Evolutionary conservation across 1,140 invertebrate species (phyloP), one percentile per base, ranked within the genome.

Genomic region (Xylocopa sonorina): DNA sequence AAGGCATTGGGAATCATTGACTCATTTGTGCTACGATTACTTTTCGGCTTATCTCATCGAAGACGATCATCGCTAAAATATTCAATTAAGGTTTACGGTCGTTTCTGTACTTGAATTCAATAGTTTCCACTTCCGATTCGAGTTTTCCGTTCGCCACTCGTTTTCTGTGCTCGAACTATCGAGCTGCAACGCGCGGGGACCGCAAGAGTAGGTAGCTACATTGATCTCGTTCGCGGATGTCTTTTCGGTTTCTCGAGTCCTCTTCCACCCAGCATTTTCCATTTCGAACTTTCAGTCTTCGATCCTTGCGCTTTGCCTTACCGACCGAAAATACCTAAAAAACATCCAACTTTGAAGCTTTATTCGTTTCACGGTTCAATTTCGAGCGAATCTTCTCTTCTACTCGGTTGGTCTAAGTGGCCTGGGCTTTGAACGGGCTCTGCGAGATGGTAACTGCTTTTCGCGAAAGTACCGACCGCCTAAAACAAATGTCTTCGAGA

Each of bases 171-270:
- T 55, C 34, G 67, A 71, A 67, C 73, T 67, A 75, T 75, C 62
- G 62, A 24, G 62, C 38, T 67, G 62, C 63, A 75, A 75, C 73
- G 34, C 73, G 34, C 43, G 60, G 60, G 51, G 51, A 63, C 29
- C 58, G 62, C 74, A 27, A 9, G 64, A 77, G 76, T 78, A 46
- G 67, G 34, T 78, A 72, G 76, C 76, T 72, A 68, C 72, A 78
- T 78, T 78, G 76, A 78, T 78, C 76, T 78, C 48, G 46, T 57
- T 62, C 67, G 76, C 46, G 41, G 34, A 43, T 53, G 53, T 71
- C 67, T 55, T 77, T 78, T 78, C 51, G 46, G 50, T 43, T 32
- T 71, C 18, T n/a, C 50, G 38, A 32, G 62, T 60, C 66, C 74
- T 32, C 41, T 58, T 50, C 16, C 32, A 21, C 58, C n/a, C 16